Evolutionary conservation across 2,888 invertebrate genomes (phyloP), one percentile per base, ranked within the genome.

Genomic region (Drosophila buzzatii): DNA sequence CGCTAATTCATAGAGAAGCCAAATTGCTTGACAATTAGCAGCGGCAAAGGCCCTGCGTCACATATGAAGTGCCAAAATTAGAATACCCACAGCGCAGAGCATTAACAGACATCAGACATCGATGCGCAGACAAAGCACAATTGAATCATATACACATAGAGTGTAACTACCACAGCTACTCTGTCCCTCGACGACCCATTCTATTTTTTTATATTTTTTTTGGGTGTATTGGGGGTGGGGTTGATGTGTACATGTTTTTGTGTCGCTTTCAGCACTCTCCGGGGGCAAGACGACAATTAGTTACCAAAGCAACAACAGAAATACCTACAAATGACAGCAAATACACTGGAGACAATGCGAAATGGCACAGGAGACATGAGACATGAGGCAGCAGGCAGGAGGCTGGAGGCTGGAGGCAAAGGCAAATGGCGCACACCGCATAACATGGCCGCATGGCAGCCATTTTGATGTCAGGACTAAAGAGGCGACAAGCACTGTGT

Each of bases 231-330:
- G 16, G 12, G 55, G 20, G 7, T 20, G 20, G 14, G 42, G 16
- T 12, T 33, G 16, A 14, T 9, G 16, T 44, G 16, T 73, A 23
- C 56, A 18, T 71, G 63, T 53, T 35, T 45, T 37, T 79, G 83
- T 79, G 84, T 61, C 72, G 85, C 81, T 72, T 67, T 69, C 78
- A 68, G 70, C 77, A 68, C 75, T 81, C 76, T 85, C 85, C 70
- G 73, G 81, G 88, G 83, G 83, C 83, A 81, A 83, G 81, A 85
- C 84, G 89, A 86, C 86, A 86, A 86, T 86, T 86, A 88, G 86
- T 86, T 86, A 78, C 86, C 86, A 86, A 80, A 82, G 86, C 89
- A 86, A 88, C 86, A 88, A 82, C 89, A 85, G 86, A 78, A 87
- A 85, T 88, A 81, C 88, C 89, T 84, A 86, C 86, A 84, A 86